Conservation (phyloP, 2,888 invertebrate genomes). For the Pedicia rivosa region DNA sequence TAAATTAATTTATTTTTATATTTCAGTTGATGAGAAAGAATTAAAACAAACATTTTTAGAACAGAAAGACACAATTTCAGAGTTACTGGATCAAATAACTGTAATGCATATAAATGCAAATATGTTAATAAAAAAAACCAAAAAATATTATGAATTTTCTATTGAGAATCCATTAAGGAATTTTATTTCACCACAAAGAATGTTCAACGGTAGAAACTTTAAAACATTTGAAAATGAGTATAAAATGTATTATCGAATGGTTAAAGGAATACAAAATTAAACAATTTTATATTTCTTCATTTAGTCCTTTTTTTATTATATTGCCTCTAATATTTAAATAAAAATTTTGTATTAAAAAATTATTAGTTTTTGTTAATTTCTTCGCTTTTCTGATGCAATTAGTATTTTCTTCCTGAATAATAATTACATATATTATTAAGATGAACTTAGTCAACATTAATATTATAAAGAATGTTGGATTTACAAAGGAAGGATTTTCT, state of each 20-base stretch:
- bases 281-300: too few species aligned
- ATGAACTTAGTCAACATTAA: too few species aligned
- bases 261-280: background rate
- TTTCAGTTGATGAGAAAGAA: background rate
- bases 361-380: too few species aligned
- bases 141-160: conserved; percentile 1
- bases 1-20: background rate
- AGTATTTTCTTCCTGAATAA: too few species aligned
- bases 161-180: conserved; percentile 5
- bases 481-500: too few species aligned
- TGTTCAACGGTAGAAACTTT: conserved; percentile 8
- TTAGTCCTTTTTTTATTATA: too few species aligned
- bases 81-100: background rate
- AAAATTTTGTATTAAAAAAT: too few species aligned
- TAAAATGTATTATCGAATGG: conserved; percentile 20
- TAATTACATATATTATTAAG: too few species aligned
- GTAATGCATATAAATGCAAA: background rate
- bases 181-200: background rate
- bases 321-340: too few species aligned
- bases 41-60: background rate
- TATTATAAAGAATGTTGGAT: too few species aligned
- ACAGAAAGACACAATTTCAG: background rate
- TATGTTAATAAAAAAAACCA: background rate
- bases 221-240: conserved; percentile 8
- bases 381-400: too few species aligned